phyloP scores from a whole-genome alignment of 2,797 vertebrate species.

The Myioborus miniatus region DNA sequence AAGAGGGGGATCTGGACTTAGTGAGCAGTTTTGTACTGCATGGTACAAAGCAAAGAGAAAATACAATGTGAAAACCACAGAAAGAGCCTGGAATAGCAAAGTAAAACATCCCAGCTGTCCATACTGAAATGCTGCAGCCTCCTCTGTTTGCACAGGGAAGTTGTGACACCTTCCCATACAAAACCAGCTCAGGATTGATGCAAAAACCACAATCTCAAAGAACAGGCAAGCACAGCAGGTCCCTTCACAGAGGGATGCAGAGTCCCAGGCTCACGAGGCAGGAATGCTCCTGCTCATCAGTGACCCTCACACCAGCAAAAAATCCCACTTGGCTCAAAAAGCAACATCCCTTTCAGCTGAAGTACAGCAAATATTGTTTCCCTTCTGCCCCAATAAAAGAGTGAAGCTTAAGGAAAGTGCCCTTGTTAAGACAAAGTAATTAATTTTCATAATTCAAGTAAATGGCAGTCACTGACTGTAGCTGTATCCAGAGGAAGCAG shows the following conservation, averaged over 20 bases:
- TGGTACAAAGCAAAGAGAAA: not conserved
- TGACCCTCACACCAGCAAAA: not conserved
- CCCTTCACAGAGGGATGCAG: not conserved
- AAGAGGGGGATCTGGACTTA: not conserved
- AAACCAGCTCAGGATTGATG: not conserved
- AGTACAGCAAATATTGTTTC: not conserved
- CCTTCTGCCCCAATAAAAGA: not conserved
- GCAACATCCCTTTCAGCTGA: not conserved
- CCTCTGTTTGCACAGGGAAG: not conserved
- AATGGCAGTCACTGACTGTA: not conserved
- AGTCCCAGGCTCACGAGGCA: not conserved
- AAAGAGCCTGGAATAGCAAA: not conserved
- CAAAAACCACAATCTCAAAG: not conserved
- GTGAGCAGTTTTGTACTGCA: not conserved
- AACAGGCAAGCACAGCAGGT: not conserved
- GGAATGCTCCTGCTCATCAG: not conserved
- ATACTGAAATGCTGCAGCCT: not conserved
- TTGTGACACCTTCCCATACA: not conserved
- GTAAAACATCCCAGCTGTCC: not conserved
- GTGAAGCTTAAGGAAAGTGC: not conserved
- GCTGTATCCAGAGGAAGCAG: not conserved
- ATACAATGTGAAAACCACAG: not conserved
- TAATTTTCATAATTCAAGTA: conserved; percentile 8
- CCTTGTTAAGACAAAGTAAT: conserved; percentile 23
- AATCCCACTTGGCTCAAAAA: not conserved